phyloP scores from a whole-genome alignment of 2,797 vertebrate species.

The Xenopus petersii region DNA sequence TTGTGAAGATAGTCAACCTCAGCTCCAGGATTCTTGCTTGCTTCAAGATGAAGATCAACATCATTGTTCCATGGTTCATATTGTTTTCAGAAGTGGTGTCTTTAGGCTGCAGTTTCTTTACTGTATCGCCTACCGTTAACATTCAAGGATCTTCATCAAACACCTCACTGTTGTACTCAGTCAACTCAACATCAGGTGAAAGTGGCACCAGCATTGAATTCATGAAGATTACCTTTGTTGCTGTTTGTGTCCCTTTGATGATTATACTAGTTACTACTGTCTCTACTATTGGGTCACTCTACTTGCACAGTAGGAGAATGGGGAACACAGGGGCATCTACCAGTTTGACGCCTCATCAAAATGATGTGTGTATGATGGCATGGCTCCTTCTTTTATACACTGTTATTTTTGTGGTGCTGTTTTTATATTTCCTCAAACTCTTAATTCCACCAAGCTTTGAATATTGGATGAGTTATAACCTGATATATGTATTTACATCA shows the following conservation, averaged over 20 bases:
- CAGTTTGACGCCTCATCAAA: not conserved
- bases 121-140: not conserved
- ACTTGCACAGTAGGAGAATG: not conserved
- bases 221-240: not conserved
- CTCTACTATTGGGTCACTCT: not conserved
- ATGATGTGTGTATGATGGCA: not conserved
- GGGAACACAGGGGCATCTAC: not conserved
- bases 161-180: not conserved
- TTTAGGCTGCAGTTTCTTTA: not conserved
- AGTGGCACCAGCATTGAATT: not conserved
- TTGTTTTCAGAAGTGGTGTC: conserved; percentile 1
- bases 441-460: not conserved
- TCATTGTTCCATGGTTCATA: too few species aligned
- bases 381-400: not conserved
- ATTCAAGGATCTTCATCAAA: not conserved
- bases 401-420: not conserved
- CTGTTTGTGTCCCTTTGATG: not conserved
- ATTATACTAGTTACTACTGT: not conserved
- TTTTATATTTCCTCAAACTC: not conserved
- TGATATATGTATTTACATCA: not conserved
- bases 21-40: not conserved
- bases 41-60: conserved; percentile 12
- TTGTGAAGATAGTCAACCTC: conserved; percentile 21
- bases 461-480: not conserved
- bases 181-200: not conserved